Evolutionary conservation across 2,888 invertebrate species (phyloP), one percentile per base, ranked within the genome.

Genomic region (Meiosimyza platycephala): DNA sequence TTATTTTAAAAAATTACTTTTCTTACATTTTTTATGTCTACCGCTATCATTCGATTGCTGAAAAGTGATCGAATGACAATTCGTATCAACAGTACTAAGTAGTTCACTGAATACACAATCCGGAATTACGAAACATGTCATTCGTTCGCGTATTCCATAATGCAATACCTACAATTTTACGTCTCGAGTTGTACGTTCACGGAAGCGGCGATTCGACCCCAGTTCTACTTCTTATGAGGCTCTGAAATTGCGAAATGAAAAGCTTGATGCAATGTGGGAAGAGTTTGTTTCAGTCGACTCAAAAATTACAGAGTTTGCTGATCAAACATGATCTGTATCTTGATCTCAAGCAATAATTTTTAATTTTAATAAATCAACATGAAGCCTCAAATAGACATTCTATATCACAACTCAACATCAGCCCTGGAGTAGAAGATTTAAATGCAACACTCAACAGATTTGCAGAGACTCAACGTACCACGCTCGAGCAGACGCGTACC

Each of bases 361-460:
- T 50, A 13, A 12, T 50, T 1, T 48, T 18, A 1, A 28, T 28
- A 28, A 28, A 28, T 28, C 28, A 28, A 28, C 3, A 22, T 28
- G 28, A 28, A 4, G 28, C 28, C 0, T 4, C 28, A 28, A 28
- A 12, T n/a, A 47, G 64, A 28, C 47, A 64, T 16, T 64, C 64
- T 5, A 40, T 64, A 12, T 6, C 18, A 16, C 64, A 64, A 51
- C 64, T 15, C n/a, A 64, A 64, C 50, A 64, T 18, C n/a, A 50
- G 64, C 50, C 50, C 64, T 9, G 64, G 51, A 16, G 47, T 64
- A 15, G 64, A 64, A 12, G 50, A 48, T 64, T 50, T 64, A 13
- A 64, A 48, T 18, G 64, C 64, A 12, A 64, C 64, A 51, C 50
- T 64, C 47, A 64, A 64, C 64, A 64, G 51, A 15, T 65, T 65